Evolutionary conservation across 1,140 invertebrate species (phyloP).

Genomic region (Ceratina calcarata): DNA sequence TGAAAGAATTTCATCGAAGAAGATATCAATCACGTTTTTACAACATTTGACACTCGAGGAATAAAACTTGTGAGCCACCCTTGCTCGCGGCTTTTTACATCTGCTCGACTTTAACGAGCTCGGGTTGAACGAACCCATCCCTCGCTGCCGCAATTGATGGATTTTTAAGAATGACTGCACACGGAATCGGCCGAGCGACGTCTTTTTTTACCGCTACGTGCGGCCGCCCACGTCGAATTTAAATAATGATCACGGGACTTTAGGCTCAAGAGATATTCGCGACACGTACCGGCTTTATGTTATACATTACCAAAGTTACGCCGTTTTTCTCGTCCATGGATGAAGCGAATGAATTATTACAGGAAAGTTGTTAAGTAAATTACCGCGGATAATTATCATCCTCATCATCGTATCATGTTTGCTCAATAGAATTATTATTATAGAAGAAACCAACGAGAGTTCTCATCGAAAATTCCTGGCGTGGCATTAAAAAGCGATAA

Average conservation of each 20-base stretch:
- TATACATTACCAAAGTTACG: neutral
- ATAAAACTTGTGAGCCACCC: too few species aligned
- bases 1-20: slow-evolving; percentile 35
- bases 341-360: too few species aligned
- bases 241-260: neutral
- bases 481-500: too few species aligned
- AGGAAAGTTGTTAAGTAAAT: neutral
- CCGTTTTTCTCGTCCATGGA: too few species aligned
- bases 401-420: neutral
- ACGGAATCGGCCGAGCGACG: neutral
- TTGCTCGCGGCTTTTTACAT: slow-evolving; percentile 8
- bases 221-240: neutral
- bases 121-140: slow-evolving; percentile 24
- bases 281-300: neutral
- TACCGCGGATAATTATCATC: neutral
- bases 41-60: too few species aligned
- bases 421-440: neutral
- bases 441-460: neutral
- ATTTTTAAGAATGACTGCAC: slow-evolving; percentile 13
- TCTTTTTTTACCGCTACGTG: neutral
- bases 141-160: slow-evolving; percentile 11
- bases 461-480: neutral
- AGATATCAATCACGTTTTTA: too few species aligned
- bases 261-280: neutral
- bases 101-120: slow-evolving; percentile 28